These are phyloP conservation scores for Melanerpes aurifrons DNA, from an alignment of 2,113 vertebrate genomes.

Conservation along the genomic window DNA sequence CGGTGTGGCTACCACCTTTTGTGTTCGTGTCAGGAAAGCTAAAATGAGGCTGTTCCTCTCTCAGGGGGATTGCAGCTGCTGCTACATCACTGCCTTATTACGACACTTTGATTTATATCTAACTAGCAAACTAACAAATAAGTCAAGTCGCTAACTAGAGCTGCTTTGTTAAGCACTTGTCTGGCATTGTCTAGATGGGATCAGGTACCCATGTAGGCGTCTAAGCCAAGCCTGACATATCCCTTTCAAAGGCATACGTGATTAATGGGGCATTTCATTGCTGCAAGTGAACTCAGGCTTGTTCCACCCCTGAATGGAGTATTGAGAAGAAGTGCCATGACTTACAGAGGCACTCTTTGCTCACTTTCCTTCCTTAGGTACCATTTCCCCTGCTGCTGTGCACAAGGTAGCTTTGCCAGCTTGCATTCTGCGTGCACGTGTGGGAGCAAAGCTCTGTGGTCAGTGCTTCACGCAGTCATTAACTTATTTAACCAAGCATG, in stretches of 20 bases:
- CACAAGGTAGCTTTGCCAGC: background rate
- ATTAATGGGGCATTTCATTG: conserved; percentile 76
- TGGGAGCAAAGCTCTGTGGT: background rate
- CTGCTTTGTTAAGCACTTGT: conserved; percentile 47
- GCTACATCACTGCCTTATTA: conserved; percentile 61
- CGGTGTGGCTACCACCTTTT: conserved; percentile 49
- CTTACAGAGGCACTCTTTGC: background rate
- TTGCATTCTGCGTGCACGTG: rapidly evolving
- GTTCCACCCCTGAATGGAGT: conserved; percentile 65
- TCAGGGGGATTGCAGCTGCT: conserved; percentile 58
- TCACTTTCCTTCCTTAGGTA: background rate
- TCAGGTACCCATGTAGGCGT: conserved; percentile 68
- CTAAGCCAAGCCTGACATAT: conserved; percentile 71
- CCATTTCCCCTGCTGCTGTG: rapidly evolving
- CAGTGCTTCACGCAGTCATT: background rate
- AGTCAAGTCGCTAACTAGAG: conserved; percentile 67
- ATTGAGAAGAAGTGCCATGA: conserved; percentile 18
- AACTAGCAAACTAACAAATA: conserved; percentile 71
- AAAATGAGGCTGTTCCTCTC: conserved; percentile 56
- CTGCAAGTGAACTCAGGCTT: conserved; percentile 63
- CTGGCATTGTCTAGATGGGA: conserved; percentile 59
- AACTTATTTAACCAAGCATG: background rate
- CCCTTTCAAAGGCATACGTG: conserved; percentile 72
- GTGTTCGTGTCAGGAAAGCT: conserved; percentile 23
- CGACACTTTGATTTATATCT: conserved; percentile 64